These are phyloP conservation scores for Pelobates fuscus DNA, from an alignment of 2,113 vertebrate genomes.

Conservation along the genomic window DNA sequence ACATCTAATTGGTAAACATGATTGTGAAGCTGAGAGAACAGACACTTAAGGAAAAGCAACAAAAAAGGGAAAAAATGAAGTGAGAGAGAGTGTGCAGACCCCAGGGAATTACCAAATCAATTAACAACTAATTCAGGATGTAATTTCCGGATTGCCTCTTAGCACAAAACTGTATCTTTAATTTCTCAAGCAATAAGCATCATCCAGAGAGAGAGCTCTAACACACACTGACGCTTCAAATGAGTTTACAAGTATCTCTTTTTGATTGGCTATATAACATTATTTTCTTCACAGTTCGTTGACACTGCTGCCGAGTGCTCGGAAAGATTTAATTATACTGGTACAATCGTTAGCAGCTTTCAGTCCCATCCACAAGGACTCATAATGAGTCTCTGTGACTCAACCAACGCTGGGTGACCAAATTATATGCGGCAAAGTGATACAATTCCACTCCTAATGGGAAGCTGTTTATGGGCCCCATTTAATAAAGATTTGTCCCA, in stretches of 20 bases:
- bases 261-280: slow-evolving; percentile 80
- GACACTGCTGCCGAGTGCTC: slow-evolving; percentile 72
- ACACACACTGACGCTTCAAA: slow-evolving; percentile 74
- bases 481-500: slow-evolving; percentile 52
- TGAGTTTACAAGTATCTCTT: slow-evolving; percentile 81
- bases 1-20: slow-evolving; percentile 78
- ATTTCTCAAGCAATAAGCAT: slow-evolving; percentile 80
- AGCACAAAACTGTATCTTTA: slow-evolving; percentile 84
- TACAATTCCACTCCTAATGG: slow-evolving; percentile 51
- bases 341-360: slow-evolving; percentile 55
- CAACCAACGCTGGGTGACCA: slow-evolving; percentile 51
- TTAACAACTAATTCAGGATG: slow-evolving; percentile 90
- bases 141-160: slow-evolving; percentile 87
- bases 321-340: slow-evolving; percentile 78
- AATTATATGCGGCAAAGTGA: slow-evolving; percentile 52
- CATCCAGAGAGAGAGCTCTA: slow-evolving; percentile 70
- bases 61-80: slow-evolving; percentile 63
- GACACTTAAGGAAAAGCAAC: slow-evolving; percentile 78
- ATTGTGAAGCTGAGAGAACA: slow-evolving; percentile 75
- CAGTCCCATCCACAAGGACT: slow-evolving; percentile 51
- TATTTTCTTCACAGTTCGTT: slow-evolving; percentile 82
- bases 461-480: slow-evolving; percentile 51
- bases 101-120: slow-evolving; percentile 90
- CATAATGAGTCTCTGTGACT: slow-evolving; percentile 51
- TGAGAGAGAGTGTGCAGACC: slow-evolving; percentile 68